Base-by-base conservation (phyloP, 2,797 vertebrate species). In the Syngnathus acus region DNA sequence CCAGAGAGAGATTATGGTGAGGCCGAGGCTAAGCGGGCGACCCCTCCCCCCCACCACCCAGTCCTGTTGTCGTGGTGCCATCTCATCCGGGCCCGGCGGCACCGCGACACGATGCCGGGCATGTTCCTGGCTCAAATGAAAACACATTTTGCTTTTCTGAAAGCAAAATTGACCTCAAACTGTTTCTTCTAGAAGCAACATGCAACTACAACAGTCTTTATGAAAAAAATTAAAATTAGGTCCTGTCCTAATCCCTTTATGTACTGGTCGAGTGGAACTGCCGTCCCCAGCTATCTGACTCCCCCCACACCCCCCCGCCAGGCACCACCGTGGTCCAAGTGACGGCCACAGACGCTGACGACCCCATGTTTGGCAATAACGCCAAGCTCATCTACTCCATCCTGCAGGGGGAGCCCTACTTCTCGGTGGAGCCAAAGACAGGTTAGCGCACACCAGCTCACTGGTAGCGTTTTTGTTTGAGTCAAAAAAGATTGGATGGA, bases 341-440 rank as follows among this genome's bases (percentile, higher is more conserved):
- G 87, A 99, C 93, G 75, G 96, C 96, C 73, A 94, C 87, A 82
- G 96, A 98, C 77, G 91, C 88, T 64, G 95, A 97, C 80, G 96
- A 97, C 76, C 92, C 93, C 67, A 82, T 89, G 74, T 87, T 88
- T 14, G 94, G 93, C 68, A 95, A 94, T 75, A 89, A 89, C 48
- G 94, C 95, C 68, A 95, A 94, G 75, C 89, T 99, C 26, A 86
- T 99, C 70, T 99, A 98, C 76, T 94, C 91, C 78, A 91, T 98
- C 62, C 68, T 93, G 69, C 92, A 93, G 79, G 96, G 95, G 74
- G 95, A 95, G 72, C 94, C 97, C 8, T 98, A 99, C 86, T 98
- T 99, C 89, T 96, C 94, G 23, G 92, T 98, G 86, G 94, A 98
- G 79, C 93, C 94, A 26, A 97, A 93, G 72, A 97, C 97, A 82